Evolutionary conservation across 1,140 invertebrate genomes (phyloP).

Genomic region (Piezodorus guildinii): DNA sequence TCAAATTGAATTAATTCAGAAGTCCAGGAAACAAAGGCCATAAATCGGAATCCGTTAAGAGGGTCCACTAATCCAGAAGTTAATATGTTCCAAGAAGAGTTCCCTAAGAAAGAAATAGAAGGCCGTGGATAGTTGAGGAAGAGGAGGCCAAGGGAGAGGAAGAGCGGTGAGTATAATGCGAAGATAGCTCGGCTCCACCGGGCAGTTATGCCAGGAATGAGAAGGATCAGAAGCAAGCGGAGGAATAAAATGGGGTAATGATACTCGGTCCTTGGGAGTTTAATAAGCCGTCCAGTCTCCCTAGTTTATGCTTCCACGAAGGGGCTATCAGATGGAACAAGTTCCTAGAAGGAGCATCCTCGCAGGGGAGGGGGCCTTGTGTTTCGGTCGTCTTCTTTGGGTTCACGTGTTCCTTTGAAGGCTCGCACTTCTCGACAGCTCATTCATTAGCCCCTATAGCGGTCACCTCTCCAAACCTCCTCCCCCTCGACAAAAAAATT

Average conservation of each 20-base stretch:
- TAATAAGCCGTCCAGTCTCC: neutral
- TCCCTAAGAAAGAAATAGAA: too few relatives aligned
- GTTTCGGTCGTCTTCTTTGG: slow-evolving; percentile 2
- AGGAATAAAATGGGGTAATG: slow-evolving; percentile 10
- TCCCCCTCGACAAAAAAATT: too few relatives aligned
- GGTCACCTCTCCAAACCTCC: too few relatives aligned
- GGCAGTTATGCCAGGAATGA: slow-evolving; percentile 25
- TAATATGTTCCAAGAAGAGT: too few relatives aligned
- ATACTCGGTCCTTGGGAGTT: neutral
- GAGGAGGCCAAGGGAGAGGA: neutral
- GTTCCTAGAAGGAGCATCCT: neutral
- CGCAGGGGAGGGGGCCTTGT: neutral
- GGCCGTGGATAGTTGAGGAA: neutral
- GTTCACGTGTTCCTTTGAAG: neutral
- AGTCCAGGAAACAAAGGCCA: too few relatives aligned
- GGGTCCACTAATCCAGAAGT: too few relatives aligned
- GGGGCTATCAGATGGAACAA: slow-evolving; percentile 14
- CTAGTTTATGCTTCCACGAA: slow-evolving; percentile 18
- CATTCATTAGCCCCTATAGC: too few relatives aligned
- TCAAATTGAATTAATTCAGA: too few relatives aligned
- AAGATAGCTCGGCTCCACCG: neutral
- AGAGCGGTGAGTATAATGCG: neutral
- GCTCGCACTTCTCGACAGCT: too few relatives aligned
- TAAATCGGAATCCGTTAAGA: too few relatives aligned
- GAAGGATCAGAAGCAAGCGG: neutral